Evolutionary conservation across 2,888 invertebrate genomes (phyloP), one percentile per base, ranked within the genome.

Genomic region (Apotomis capreana): DNA sequence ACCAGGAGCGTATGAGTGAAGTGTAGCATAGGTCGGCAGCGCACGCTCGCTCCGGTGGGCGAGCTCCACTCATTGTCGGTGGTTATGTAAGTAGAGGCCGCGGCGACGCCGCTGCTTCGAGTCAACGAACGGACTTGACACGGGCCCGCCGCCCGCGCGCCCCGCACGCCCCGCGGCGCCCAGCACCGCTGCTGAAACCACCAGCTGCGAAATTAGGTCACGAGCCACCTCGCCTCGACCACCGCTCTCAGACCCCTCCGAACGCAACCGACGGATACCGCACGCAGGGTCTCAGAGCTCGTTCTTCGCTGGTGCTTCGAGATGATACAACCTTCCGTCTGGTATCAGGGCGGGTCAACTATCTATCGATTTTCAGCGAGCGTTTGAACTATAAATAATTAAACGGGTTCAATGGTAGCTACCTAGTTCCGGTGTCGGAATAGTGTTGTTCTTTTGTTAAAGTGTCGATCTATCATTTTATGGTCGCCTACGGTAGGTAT

Each of bases 71-170:
- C 86, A 89, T 91, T 91, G 92, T 91, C 89, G 92, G 82, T 90
- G 90, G 91, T 92, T 93, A 93, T 93, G 92, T 93, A 93, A 93
- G 92, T 87, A 88, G 92, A 91, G 90, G 91, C 92, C 92, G 87
- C 89, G 86, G 80, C 90, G 90, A 87, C 88, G 90, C 87, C 87
- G 90, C 87, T 87, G 89, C 84, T 85, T 81, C 88, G 90, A 92
- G 93, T 93, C 92, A 92, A 93, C 92, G 93, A 90, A 89, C 93
- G 93, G 92, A 92, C 92, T 93, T 93, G 93, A 92, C 93, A 93
- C 89, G 92, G 84, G 85, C 84, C 87, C 85, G 86, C 86, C 85
- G 80, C 85, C 83, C 83, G 80, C 83, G 79, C 81, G 80, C 79
- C 78, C 78, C 78, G 78, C 81, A 26, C 65, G 80, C 78, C 81